A percentile compares a stretch with the other conserved stretches of the same genome.
Conservation (phyloP, 2,888 invertebrate species). For the Drosophila conformis region DNA sequence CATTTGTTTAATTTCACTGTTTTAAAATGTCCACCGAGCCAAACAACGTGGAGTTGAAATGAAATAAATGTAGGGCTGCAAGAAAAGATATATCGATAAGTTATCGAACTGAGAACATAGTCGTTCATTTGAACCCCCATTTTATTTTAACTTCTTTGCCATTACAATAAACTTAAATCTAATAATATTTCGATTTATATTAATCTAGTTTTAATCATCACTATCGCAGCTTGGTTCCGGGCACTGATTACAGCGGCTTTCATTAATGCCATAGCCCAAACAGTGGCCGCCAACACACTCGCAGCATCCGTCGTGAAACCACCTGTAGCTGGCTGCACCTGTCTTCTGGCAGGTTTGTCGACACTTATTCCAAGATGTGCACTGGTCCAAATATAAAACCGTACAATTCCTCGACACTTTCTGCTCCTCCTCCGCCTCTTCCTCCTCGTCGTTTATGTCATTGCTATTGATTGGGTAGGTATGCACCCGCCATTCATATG, state of each 20-base stretch:
- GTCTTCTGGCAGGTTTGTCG: conserved; percentile 89
- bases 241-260: conserved; percentile 90
- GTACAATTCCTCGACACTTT: conserved; percentile 91
- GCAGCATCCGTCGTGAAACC: conserved; percentile 96
- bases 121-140: conserved; percentile 2
- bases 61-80: conserved; percentile 35
- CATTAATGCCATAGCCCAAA: conserved; percentile 94
- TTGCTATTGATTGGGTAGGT: conserved; percentile 91
- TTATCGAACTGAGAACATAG: conserved; percentile 1
- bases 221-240: conserved; percentile 88
- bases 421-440: conserved; percentile 75
- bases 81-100: conserved; percentile 21
- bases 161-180: conserved; percentile 18
- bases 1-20: conserved; percentile 49
- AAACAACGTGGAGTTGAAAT: conserved; percentile 73
- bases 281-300: conserved; percentile 95
- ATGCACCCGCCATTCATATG: conserved; percentile 92
- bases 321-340: conserved; percentile 62
- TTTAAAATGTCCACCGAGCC: not conserved
- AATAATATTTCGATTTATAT: conserved; percentile 2
- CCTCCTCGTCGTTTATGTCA: conserved; percentile 86
- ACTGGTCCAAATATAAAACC: conserved; percentile 95
- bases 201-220: conserved; percentile 58
- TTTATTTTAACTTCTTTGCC: conserved; percentile 18
- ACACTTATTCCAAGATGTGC: conserved; percentile 95